A percentile compares a stretch with the other conserved stretches of the same genome.
These are phyloP conservation scores for Agapornis roseicollis DNA, from an alignment of 2,113 vertebrate genomes.

Conservation along the genomic window DNA sequence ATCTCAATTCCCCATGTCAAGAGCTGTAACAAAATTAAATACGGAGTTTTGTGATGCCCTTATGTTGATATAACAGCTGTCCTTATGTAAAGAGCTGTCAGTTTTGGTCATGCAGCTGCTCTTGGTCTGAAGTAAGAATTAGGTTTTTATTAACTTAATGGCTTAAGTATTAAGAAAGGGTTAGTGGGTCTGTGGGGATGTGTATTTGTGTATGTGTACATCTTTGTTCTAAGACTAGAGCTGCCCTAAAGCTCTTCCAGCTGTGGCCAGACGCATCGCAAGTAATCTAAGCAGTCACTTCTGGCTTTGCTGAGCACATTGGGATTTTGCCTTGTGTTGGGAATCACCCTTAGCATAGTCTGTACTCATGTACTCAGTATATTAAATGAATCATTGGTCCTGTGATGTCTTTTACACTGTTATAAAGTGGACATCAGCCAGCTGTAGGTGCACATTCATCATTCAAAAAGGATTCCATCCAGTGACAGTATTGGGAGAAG, in stretches of 20 bases:
- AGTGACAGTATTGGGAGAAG: neutral
- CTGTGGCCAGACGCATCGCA: neutral
- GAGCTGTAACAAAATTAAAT: neutral
- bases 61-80: neutral
- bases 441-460: neutral
- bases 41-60: neutral
- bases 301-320: neutral
- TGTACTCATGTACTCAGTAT: neutral
- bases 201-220: neutral
- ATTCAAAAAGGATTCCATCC: neutral
- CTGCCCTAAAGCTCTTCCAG: neutral
- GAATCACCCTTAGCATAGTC: neutral
- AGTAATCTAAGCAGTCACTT: neutral
- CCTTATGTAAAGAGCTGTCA: neutral
- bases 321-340: neutral
- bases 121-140: neutral
- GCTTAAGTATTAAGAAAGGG: neutral
- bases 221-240: neutral
- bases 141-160: neutral
- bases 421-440: neutral
- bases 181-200: neutral
- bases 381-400: neutral
- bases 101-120: conserved; percentile 16
- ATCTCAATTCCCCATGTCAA: neutral
- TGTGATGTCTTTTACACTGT: neutral